These are phyloP conservation scores for Tetanocera ferruginea DNA, from an alignment of 2,888 invertebrate species.

Conservation along the genomic window DNA sequence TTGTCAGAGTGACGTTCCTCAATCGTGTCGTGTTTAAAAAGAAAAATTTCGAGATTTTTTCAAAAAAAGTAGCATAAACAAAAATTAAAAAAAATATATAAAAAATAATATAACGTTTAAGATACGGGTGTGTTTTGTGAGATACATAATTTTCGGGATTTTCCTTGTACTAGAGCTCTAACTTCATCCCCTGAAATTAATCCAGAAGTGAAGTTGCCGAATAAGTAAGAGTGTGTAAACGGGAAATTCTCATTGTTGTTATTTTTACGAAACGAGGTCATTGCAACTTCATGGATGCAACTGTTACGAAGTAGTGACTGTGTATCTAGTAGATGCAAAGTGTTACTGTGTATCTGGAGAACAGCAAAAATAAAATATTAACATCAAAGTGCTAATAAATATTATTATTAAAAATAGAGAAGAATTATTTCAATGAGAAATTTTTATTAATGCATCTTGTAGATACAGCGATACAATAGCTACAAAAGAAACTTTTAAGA, in stretches of 20 bases:
- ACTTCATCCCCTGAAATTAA: constrained; percentile 20
- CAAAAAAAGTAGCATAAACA: neutral
- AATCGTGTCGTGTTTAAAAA: neutral
- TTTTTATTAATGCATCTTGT: neutral
- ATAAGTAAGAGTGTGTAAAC: neutral
- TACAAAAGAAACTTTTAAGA: neutral
- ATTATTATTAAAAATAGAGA: neutral
- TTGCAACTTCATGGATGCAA: constrained; percentile 48
- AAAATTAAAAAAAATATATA: neutral
- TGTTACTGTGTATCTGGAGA: constrained; percentile 25
- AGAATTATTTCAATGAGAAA: constrained; percentile 6
- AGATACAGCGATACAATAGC: neutral
- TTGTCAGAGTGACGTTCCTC: neutral
- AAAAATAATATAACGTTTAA: neutral
- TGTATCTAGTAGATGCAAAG: neutral
- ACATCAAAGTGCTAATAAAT: constrained; percentile 7
- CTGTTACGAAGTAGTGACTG: neutral
- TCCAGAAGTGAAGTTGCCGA: constrained; percentile 1
- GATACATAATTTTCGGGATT: constrained; percentile 3
- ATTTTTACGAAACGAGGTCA: constrained; percentile 57
- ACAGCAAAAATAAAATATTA: constrained; percentile 11
- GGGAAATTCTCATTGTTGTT: constrained; percentile 12
- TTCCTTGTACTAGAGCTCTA: too few species aligned
- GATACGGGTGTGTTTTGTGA: neutral
- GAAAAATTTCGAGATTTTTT: neutral